Evolutionary conservation across 23 tunicate genomes (phyloP), one percentile per base, ranked within the genome.

Genomic region (Clavelina lepadiformis): DNA sequence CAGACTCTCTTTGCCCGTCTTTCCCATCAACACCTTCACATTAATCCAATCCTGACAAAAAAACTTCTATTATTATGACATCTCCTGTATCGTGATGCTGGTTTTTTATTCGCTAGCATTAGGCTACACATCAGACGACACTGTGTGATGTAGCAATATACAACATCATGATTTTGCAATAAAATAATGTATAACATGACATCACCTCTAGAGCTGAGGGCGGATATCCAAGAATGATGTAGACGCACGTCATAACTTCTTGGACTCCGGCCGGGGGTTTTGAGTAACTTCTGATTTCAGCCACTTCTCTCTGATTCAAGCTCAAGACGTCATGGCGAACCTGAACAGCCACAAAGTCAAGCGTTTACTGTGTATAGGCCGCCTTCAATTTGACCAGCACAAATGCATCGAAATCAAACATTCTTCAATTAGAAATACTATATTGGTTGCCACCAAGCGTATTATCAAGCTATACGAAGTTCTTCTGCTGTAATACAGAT

Each of bases 191-290:
- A 41, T 8, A 11, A 41, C 15, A 8, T 41, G 49, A 41, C 6
- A 20, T 38, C 20, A 81, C 91, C 75, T 82, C 69, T 22, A 82
- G 49, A n/a, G 66, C 63, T 13, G 38, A 15, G 5, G 70, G 61
- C 4, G 50, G 66, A 54, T 83, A 80, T 0, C 87, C 87, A 7
- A 88, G 77, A 2, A 88, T 34, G 23, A 80, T 56, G 54, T 79
- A 80, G 11, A 88, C 87, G 1, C 87, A 66, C 75, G 33, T 74
- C 96, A 88, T 88, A 0, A 88, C 87, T 33, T 68, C 96, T 15
- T 80, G 87, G 3, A 80, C 75, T 13, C 96, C 96, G 13, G 75
- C 58, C 28, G 96, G 96, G 24, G 96, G 96, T 7, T 33, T 41
- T 2, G 45, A 33, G 35, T 88, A 80, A 60, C 96, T 88, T 38